A percentile compares a stretch with the other conserved stretches of the same genome.
Evolutionary conservation across 2,888 invertebrate genomes (phyloP).

Genomic region (Watsonalla cultraria): DNA sequence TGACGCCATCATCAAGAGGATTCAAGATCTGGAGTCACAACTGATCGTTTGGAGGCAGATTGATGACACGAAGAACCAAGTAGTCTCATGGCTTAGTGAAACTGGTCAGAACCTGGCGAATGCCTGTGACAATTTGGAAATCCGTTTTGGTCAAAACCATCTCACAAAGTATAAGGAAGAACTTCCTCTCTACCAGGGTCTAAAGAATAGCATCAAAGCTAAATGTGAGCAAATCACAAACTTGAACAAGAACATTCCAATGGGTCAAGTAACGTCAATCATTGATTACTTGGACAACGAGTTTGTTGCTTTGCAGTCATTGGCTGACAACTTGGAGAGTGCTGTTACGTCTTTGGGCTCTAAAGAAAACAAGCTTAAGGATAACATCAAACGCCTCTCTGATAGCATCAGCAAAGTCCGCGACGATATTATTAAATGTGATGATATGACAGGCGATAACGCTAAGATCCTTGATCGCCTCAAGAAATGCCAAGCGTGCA

Average conservation of each 20-base stretch:
- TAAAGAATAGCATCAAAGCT: constrained; percentile 86
- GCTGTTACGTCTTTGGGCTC: constrained; percentile 86
- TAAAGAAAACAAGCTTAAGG: constrained; percentile 85
- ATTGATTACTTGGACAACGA: constrained; percentile 84
- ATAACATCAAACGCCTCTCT: constrained; percentile 84
- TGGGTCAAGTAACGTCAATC: constrained; percentile 83
- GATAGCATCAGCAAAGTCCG: constrained; percentile 85
- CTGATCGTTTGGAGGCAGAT: constrained; percentile 96
- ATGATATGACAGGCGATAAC: constrained; percentile 93
- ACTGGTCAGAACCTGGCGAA: constrained; percentile 87
- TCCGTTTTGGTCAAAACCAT: constrained; percentile 87
- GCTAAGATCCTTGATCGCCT: constrained; percentile 89
- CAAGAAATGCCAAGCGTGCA: constrained; percentile 85
- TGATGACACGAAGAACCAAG: constrained; percentile 89
- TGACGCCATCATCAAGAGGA: constrained; percentile 84
- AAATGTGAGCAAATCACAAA: constrained; percentile 90
- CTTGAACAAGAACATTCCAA: constrained; percentile 84
- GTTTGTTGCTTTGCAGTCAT: constrained; percentile 84
- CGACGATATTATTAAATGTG: constrained; percentile 92
- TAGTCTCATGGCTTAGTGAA: constrained; percentile 90
- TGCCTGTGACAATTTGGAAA: constrained; percentile 88
- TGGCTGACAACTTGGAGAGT: constrained; percentile 86
- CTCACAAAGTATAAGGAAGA: constrained; percentile 92
- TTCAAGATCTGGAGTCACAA: constrained; percentile 91
- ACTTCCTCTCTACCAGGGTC: constrained; percentile 85